phyloP scores from a whole-genome alignment of 2,888 invertebrate genomes.

The Cerastis rubricosa region DNA sequence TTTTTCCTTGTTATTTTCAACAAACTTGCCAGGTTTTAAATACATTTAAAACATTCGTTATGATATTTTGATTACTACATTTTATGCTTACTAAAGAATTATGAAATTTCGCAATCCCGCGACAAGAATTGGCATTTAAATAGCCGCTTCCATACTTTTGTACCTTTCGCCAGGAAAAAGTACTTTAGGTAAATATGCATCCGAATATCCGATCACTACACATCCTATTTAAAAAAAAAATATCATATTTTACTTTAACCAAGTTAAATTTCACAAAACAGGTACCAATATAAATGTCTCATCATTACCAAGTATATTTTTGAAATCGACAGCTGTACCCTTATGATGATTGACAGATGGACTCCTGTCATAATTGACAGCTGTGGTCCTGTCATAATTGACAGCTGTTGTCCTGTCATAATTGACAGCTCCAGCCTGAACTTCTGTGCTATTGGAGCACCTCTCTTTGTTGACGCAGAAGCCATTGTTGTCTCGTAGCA shows the following conservation, averaged over 20 bases:
- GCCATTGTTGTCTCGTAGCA: constrained; percentile 71
- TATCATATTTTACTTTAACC: not conserved
- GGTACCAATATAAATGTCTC: constrained; percentile 4
- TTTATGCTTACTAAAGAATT: too few species aligned
- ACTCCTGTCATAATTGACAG: not conserved
- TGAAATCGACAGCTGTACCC: not conserved
- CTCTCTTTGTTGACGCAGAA: constrained; percentile 65
- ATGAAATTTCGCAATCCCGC: too few species aligned
- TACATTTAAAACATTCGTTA: too few species aligned
- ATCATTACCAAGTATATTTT: not conserved
- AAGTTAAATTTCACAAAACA: not conserved
- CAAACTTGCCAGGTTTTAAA: too few species aligned
- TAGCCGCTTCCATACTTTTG: too few species aligned
- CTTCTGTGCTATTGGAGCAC: constrained; percentile 56
- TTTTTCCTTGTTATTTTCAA: too few species aligned
- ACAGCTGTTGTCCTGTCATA: not conserved
- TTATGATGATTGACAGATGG: not conserved
- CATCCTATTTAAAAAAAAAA: not conserved
- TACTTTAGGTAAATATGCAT: too few species aligned
- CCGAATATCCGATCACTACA: too few species aligned
- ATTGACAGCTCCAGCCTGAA: not conserved
- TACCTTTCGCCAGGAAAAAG: too few species aligned
- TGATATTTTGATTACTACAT: too few species aligned
- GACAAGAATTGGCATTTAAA: too few species aligned
- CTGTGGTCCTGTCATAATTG: not conserved